Base-by-base conservation (phyloP, 2,888 invertebrate genomes). In the Drosophila anomelani region DNA sequence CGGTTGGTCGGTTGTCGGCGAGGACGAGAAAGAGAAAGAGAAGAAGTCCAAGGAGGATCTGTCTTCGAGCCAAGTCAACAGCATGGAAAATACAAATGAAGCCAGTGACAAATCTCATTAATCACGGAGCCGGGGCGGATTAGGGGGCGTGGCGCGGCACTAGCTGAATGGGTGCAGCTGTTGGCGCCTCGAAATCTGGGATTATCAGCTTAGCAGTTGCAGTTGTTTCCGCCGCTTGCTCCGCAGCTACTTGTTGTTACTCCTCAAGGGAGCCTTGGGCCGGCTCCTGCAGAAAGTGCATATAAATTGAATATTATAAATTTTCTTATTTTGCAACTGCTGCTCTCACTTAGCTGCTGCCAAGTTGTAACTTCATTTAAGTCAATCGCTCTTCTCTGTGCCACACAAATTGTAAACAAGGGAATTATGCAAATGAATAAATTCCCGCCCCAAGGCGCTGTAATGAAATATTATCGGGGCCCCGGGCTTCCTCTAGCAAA, bases 271-370 rank as follows among this genome's bases (percentile, higher is more conserved):
- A 57, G 57, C 39, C 23, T 20, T 9, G 15, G 34, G 43, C 29
- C 49, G 59, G 49, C 34, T 32, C 36, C 51, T 66, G 64, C 64
- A 61, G 76, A 61, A 79, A 90, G 81, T 86, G 90, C 89, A 90
- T 90, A 90, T 90, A 90, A 90, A 90, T 90, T 85, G 90, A 90
- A 90, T 89, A 90, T 90, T 90, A 90, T 85, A 88, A 87, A 85
- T 89, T 87, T 79, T 76, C 77, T 76, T 73, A 79, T 78, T 74
- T 77, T 73, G 80, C 78, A 87, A 80, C 75, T 83, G 81, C 75
- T 81, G 69, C 60, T 61, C 41, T 63, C 74, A 59, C 74, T 67
- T 59, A 58, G 75, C 61, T 69, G 68, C 62, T 68, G 78, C 80
- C 79, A 80, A 83, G 75, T 81, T 78, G 84, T 89, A 90, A 90